Conservation (phyloP, 2,113 vertebrate genomes). For the Megaptera novaeangliae region DNA sequence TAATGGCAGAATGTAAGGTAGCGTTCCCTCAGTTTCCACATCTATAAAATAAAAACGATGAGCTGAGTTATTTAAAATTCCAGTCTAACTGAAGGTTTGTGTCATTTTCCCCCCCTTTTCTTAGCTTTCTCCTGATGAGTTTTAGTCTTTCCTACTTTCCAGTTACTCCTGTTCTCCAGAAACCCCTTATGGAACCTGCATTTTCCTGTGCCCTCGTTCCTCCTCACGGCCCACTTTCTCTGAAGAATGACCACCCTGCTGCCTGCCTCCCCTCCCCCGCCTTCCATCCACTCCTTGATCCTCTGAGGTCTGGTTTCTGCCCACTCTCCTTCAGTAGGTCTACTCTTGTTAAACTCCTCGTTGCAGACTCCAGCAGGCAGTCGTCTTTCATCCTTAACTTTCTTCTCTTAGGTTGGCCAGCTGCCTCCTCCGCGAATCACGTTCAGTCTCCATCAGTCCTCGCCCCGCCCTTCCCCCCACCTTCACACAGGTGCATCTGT, state of each 20-base stretch:
- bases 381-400: neutral
- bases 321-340: neutral
- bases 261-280: neutral
- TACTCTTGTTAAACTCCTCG: neutral
- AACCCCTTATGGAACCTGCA: neutral
- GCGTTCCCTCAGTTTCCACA: neutral
- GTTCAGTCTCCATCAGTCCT: neutral
- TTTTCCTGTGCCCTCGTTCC: neutral
- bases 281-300: neutral
- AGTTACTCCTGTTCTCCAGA: neutral
- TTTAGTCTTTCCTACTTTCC: neutral
- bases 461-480: fast-evolving
- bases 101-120: neutral
- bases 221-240: neutral
- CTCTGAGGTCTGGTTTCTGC: neutral
- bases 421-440: neutral
- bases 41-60: neutral
- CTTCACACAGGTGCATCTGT: fast-evolving
- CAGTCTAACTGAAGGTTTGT: neutral
- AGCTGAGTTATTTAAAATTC: neutral
- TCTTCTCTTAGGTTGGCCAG: neutral
- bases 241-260: neutral
- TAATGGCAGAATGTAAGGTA: neutral
- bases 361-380: neutral
- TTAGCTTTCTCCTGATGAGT: neutral